Evolutionary conservation across 2,797 vertebrate species (phyloP), one percentile per base, ranked within the genome.

Genomic region (Gastrophryne carolinensis): DNA sequence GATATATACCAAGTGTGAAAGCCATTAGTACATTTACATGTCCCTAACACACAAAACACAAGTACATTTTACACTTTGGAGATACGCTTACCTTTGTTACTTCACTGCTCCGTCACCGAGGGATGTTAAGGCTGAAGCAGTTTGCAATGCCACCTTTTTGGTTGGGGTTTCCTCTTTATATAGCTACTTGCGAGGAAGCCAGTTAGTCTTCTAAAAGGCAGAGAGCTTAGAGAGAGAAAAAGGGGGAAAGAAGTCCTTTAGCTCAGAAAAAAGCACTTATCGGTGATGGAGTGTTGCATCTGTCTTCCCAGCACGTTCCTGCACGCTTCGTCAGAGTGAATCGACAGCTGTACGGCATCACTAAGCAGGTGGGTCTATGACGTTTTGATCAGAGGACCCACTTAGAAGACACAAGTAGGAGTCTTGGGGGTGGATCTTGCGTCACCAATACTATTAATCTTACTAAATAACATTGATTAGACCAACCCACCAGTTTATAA

Each of bases 281-380:
- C 79, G 83, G 75, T 78, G 79, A 83, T 78, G 73, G 75, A 83
- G 80, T 66, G 77, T 44, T 75, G 75, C 81, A 80, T 84, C 79
- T 81, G 83, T 57, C 73, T 79, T 79, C 84, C 74, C 79, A 87
- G 87, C 91, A 92, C 88, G 88, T 79, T 84, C 81, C 80, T 82
- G 80, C 81, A 83, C 85, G 80, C 81, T 92, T 85, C 83, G 90
- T 93, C 91, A 90, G 62, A 58, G 80, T 78, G 82, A 84, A 87
- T 89, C 85, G 86, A 87, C 86, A 85, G 81, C 79, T 85, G 81
- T 73, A 74, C 27, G 74, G 79, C 71, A 39, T 54, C 50, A 37
- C 81, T 73, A 83, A 79, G 13, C 53, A 58, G 62, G 72, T 83
- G 81, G 85, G 79, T 52, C 76, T 26, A 30, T 75, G 81, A 62